phyloP scores from a whole-genome alignment of 2,113 vertebrate species.

The Pholis gunnellus region DNA sequence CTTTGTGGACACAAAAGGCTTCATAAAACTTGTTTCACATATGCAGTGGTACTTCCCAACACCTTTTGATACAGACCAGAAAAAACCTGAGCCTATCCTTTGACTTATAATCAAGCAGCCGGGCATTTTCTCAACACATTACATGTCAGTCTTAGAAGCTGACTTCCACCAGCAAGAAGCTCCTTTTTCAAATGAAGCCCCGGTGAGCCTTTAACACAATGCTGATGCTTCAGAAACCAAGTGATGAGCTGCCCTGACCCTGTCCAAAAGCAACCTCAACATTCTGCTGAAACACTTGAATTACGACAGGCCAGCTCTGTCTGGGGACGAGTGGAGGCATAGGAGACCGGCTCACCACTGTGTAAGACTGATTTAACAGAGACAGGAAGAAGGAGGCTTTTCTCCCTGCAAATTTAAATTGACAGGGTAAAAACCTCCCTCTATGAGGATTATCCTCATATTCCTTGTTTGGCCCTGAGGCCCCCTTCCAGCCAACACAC shows the following conservation, averaged over 20 bases:
- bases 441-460: slow-evolving; percentile 12
- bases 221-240: slow-evolving; percentile 35
- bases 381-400: slow-evolving; percentile 11
- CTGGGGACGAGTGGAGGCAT: not conserved
- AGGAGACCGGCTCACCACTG: not conserved
- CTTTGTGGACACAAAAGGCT: not conserved
- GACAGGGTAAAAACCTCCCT: not conserved
- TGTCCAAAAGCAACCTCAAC: slow-evolving; percentile 39
- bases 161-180: slow-evolving; percentile 2
- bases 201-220: slow-evolving; percentile 4
- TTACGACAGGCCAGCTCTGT: slow-evolving; percentile 4
- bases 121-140: not conserved
- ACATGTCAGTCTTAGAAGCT: slow-evolving; percentile 5
- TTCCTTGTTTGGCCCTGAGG: slow-evolving; percentile 3
- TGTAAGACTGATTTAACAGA: slow-evolving; percentile 18
- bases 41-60: not conserved
- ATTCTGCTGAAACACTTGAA: slow-evolving; percentile 57
- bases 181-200: not conserved
- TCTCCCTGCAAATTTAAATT: slow-evolving; percentile 2
- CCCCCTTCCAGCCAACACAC: not conserved
- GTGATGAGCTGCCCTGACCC: slow-evolving; percentile 47
- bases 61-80: not conserved
- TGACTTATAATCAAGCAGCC: not conserved
- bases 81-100: not conserved
- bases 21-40: not conserved